Base-by-base conservation (phyloP, 2,888 invertebrate genomes). In the Nebria brevicollis region DNA sequence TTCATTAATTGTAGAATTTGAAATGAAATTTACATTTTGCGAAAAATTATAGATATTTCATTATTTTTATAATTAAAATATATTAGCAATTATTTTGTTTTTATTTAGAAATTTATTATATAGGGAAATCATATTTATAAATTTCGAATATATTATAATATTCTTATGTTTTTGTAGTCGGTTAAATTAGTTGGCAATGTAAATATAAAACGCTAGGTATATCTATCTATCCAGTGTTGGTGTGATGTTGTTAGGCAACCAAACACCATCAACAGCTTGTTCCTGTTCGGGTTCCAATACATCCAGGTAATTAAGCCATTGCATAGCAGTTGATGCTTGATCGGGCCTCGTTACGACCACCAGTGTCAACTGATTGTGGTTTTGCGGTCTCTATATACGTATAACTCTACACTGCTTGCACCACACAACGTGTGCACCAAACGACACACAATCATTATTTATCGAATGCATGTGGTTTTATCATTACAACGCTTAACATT, bases 301-400 rank as follows among this genome's bases (percentile, higher is more conserved):
- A 70, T 70, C 70, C 70, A 70, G 70, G 70, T 70, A 70, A 70
- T 70, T 70, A 70, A 70, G 34, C 70, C 70, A 70, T 70, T 26
- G 15, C 70, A 70, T 26, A 15, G 70, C 70, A 70, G 25, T 70
- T 70, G 70, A 70, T 8, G 15, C 70, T 70, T 70, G 70, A 70
- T 25, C 70, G 70, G 70, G 1, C 70, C 54, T 54, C 25, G 70
- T 70, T 26, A 70, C 70, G 26, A 34, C 26, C 70, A 34, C 70
- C 70, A 70, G 70, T 70, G 70, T 70, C 70, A 70, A 70, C 70
- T 70, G 70, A 26, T 34, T 25, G 70, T 70, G 70, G 70, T 70
- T 70, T 70, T 54, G 54, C 13, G 54, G 54, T 54, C 54, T 54
- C 43, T 43, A 43, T 43, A 43, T 43, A 10, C 20, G 20, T 20